A percentile compares a stretch with the other conserved stretches of the same genome.
Conservation (phyloP, 2,888 invertebrate genomes). For the Eustalomyia histrio region DNA sequence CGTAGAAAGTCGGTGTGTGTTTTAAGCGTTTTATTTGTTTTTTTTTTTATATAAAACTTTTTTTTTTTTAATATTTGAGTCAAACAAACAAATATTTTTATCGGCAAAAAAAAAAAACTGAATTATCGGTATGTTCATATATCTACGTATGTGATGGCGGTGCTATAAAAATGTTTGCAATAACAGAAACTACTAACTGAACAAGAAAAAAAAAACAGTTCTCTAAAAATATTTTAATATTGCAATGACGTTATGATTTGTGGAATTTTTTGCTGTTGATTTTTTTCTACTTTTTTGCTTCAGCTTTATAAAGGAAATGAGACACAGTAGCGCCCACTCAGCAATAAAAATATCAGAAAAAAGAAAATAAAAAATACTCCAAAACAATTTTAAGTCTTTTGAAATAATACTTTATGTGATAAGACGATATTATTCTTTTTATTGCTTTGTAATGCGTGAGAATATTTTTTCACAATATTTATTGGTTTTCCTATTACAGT, state of each 20-base stretch:
- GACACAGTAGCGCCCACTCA: conserved; percentile 51
- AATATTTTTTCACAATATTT: conserved; percentile 19
- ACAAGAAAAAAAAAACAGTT: conserved; percentile 41
- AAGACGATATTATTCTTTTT: conserved; percentile 7
- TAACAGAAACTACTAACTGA: conserved; percentile 28
- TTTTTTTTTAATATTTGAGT: conserved; percentile 45
- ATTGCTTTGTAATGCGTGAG: conserved; percentile 3
- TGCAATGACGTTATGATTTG: conserved; percentile 62
- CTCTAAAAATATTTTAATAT: conserved; percentile 45
- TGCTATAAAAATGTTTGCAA: conserved; percentile 34
- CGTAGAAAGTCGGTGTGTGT: conserved; percentile 5
- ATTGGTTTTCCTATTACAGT: conserved; percentile 12
- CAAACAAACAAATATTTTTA: conserved; percentile 54
- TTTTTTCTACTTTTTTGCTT: conserved; percentile 17
- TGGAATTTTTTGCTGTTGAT: conserved; percentile 35
- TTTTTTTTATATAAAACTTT: conserved; percentile 1
- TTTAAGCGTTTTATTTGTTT: conserved; percentile 19
- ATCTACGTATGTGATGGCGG: conserved; percentile 36
- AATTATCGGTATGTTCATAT: neutral
- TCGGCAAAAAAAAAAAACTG: conserved; percentile 29
- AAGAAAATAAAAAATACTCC: conserved; percentile 23
- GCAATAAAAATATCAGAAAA: conserved; percentile 35
- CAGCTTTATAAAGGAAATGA: conserved; percentile 35
- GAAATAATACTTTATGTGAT: conserved; percentile 44
- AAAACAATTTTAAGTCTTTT: conserved; percentile 36